Base-by-base conservation (phyloP, 2,888 invertebrate genomes). In the Epinotia nisella region DNA sequence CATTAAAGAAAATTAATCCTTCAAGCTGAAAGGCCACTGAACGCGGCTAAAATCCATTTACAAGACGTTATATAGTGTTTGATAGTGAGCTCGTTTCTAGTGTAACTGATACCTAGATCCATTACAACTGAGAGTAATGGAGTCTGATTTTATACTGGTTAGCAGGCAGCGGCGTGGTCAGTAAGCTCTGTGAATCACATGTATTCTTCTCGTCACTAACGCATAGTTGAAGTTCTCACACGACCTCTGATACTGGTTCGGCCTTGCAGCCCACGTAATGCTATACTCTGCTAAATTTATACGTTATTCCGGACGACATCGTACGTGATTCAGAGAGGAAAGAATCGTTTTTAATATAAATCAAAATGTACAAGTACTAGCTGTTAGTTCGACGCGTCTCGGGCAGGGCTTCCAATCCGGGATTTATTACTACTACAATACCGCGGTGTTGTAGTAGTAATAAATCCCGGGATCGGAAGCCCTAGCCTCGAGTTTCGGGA, bases 181-280 rank as follows among this genome's bases (percentile, higher is more conserved):
- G 13, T 45, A 45, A 5, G 45, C 15, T 15, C 3, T 15, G 41
- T 13, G 41, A 21, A 15, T 24, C 39, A 45, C 60, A 61, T 45
- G 61, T 67, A 71, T 61, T 67, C 59, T 53, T 59, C 58, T 72
- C 60, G 45, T 39, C 62, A 45, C 39, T 13, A 41, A 19, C 71
- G 67, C 60, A 35, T 55, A 60, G n/a, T 19, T 39, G 24, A 11
- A 49, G 55, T 56, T 68, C 61, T 39, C 56, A 17, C 61, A 64
- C 21, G 21, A 35, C 58, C 19, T 35, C 61, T 59, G 64, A 58
- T 58, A 51, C n/a, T n/a, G n/a, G n/a, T n/a, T n/a, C 35, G 59
- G 61, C 72, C 68, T 73, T 73, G 72, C 68, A 49, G 39, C 73
- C 73, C 68, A 69, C 68, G 19, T 41, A 67, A 58, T 11, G 13